Conservation (phyloP, 92 coral and sea anemone species). For the Anthopleura xanthogrammica region DNA sequence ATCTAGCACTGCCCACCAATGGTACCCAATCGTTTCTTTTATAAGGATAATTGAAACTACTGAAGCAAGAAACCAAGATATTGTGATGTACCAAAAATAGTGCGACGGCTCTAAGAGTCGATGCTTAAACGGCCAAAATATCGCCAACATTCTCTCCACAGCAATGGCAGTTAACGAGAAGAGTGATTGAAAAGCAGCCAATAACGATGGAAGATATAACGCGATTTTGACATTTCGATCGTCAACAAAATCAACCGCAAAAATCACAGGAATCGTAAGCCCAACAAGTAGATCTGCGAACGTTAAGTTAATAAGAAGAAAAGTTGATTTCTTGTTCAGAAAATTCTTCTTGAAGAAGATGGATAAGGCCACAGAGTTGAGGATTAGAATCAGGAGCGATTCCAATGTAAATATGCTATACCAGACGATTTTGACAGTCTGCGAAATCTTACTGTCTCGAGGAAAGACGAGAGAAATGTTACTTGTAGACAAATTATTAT, state of each 20-base stretch:
- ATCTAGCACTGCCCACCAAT: not conserved
- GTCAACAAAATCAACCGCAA: not conserved
- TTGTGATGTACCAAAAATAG: not conserved
- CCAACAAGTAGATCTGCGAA: not conserved
- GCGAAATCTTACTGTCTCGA: not conserved
- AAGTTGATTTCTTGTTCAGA: not conserved
- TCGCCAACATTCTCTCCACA: not conserved
- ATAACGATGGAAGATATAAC: not conserved
- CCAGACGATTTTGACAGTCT: not conserved
- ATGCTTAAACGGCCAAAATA: not conserved
- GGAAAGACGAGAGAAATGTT: not conserved
- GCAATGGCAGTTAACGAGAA: not conserved
- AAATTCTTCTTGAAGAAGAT: conserved; percentile 3
- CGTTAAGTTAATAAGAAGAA: not conserved
- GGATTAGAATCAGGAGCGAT: not conserved
- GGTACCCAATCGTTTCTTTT: not conserved
- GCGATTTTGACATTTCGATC: not conserved
- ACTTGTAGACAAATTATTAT: not conserved
- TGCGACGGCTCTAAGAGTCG: conserved; percentile 2
- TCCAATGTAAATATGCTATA: not conserved
- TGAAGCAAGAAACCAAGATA: not conserved
- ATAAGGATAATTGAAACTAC: not conserved
- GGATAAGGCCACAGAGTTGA: not conserved
- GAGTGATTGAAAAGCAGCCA: not conserved
- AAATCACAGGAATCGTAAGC: not conserved